Conservation (phyloP, 1,140 invertebrate species). For the Philotrypesis tridentata region DNA sequence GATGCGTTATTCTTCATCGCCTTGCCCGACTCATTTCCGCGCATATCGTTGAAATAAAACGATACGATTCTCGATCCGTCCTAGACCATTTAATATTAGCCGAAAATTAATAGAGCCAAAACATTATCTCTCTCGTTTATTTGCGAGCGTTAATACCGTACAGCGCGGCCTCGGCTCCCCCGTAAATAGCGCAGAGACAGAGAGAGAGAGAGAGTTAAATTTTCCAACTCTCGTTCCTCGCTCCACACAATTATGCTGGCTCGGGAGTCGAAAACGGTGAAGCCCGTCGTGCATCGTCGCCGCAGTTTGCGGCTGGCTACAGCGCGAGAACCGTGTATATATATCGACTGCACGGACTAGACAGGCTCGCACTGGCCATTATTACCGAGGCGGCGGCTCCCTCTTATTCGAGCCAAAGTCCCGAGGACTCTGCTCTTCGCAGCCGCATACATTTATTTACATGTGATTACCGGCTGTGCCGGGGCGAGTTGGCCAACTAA, state of each 20-base stretch:
- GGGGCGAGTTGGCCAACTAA: slow-evolving; percentile 52
- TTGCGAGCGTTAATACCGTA: neutral
- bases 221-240: neutral
- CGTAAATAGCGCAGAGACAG: too few relatives aligned
- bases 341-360: neutral
- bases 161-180: too few relatives aligned
- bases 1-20: neutral
- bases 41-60: too few relatives aligned
- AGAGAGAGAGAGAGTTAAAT: neutral
- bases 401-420: slow-evolving; percentile 27
- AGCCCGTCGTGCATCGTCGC: neutral
- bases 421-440: slow-evolving; percentile 53
- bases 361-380: neutral
- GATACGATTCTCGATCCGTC: too few relatives aligned
- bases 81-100: too few relatives aligned
- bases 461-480: slow-evolving; percentile 59
- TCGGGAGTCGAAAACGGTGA: neutral
- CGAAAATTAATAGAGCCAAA: too few relatives aligned
- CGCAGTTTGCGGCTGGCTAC: neutral
- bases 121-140: neutral
- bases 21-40: too few relatives aligned
- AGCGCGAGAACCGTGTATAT: neutral
- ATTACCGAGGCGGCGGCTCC: neutral
- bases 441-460: slow-evolving; percentile 67
- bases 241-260: neutral